phyloP scores from a whole-genome alignment of 2,888 invertebrate genomes.

The Aricia artaxerxes region DNA sequence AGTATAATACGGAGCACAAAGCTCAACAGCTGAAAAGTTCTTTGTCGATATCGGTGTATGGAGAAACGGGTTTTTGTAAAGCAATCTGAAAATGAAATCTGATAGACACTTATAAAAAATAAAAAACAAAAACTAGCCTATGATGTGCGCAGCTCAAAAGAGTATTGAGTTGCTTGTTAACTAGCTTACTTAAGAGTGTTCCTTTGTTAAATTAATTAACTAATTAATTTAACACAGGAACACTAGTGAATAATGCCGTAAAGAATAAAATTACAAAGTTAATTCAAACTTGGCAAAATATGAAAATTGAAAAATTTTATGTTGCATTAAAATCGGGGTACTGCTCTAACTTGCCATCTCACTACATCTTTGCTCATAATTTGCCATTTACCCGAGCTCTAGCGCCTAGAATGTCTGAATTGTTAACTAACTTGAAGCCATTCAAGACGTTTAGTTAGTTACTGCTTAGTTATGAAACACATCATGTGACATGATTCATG shows the following conservation, averaged over 20 bases:
- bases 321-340: no score
- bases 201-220: no score
- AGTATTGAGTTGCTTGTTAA: not conserved
- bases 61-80: not conserved
- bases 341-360: not conserved
- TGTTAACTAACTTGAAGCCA: not conserved
- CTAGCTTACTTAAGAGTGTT: no score
- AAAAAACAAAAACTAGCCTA: not conserved
- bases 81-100: not conserved
- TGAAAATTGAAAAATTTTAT: no score
- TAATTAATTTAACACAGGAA: no score
- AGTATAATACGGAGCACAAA: not conserved
- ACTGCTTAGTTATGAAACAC: not conserved
- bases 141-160: not conserved
- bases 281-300: no score
- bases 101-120: not conserved
- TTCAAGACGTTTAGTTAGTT: constrained; percentile 3
- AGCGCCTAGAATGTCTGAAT: constrained; percentile 2
- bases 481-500: not conserved
- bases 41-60: not conserved
- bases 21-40: not conserved
- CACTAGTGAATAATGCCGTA: no score
- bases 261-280: no score
- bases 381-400: not conserved
- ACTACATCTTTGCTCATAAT: not conserved